Evolutionary conservation across 2,797 vertebrate genomes (phyloP), one percentile per base, ranked within the genome.

Genomic region (Poeciliopsis infans): DNA sequence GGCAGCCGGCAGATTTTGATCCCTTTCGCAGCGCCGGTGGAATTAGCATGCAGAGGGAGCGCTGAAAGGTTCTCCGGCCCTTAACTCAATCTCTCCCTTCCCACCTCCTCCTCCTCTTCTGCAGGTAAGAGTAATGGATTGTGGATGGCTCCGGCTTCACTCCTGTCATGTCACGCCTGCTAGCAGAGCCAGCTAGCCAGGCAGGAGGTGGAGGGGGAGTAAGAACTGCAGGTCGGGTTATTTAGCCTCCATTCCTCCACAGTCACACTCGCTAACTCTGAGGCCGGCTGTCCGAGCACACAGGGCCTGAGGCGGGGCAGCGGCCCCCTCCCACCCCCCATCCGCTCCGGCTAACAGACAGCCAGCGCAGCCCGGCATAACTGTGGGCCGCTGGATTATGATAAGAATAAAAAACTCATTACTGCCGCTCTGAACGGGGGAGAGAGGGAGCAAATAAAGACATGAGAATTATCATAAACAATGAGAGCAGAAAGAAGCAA

Each of bases 91-190:
- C 92, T 83, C 86, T 43, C 81, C 31, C 80, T 25, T 78, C 36
- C 75, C 80, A 82, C 74, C 80, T 36, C 74, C 80, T 36, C 71
- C 33, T 36, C 70, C 84, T 76, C 83, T 79, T 86, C 85, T 86
- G 83, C 91, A 90, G 89, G 92, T 93, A 90, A 87, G 85, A 88
- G 93, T 93, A 92, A 93, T 93, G 90, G 88, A 93, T 92, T 89
- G 93, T 85, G 85, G 88, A 90, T 79, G 83, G 83, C 85, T 86
- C 88, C 75, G 85, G 85, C 87, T 85, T 85, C 85, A 85, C 86
- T 91, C 84, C 86, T 87, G 89, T 88, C 87, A 75, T 88, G 85
- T 91, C 92, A 92, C 86, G 89, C 88, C 90, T 81, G 86, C 88
- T 74, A 76, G 88, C 79, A 51, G 85, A 79, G 85, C 80, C 79